Evolutionary conservation across 2,888 invertebrate species (phyloP).

Genomic region (Cyclophora albipunctata): DNA sequence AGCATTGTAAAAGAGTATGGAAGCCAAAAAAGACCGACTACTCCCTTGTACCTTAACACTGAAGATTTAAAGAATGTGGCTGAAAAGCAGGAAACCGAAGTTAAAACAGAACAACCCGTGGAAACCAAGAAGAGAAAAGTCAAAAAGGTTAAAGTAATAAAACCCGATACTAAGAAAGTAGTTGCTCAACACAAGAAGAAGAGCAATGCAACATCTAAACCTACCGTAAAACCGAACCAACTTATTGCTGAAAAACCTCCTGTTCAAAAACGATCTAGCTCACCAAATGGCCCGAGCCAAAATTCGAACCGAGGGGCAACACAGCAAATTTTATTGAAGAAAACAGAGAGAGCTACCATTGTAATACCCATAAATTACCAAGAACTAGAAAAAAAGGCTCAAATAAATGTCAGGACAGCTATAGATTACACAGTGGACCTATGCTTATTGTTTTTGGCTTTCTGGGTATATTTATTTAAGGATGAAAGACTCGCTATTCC

Average conservation of each 20-base stretch:
- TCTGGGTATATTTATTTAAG: conserved; percentile 88
- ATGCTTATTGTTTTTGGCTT: conserved; percentile 83
- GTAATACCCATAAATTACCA: conserved; percentile 70
- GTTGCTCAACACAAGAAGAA: conserved; percentile 24
- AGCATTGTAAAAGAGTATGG: conserved; percentile 85
- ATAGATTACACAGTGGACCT: conserved; percentile 85
- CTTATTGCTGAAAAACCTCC: conserved; percentile 12
- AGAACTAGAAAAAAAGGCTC: conserved; percentile 77
- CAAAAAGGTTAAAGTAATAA: conserved; percentile 37
- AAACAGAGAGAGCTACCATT: conserved; percentile 60
- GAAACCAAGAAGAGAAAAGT: conserved; percentile 31
- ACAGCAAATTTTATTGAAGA: conserved; percentile 52
- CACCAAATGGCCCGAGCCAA: conserved; percentile 1
- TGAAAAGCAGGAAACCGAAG: conserved; percentile 57
- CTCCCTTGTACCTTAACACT: conserved; percentile 76
- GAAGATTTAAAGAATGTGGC: conserved; percentile 78
- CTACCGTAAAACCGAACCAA: conserved; percentile 19
- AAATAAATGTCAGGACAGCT: conserved; percentile 79
- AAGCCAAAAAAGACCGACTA: conserved; percentile 57
- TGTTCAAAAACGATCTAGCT: too few relatives aligned
- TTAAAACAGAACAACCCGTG: conserved; percentile 31
- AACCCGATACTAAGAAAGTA: conserved; percentile 23
- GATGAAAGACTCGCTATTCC: conserved; percentile 88
- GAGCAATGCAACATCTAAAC: conserved; percentile 26
- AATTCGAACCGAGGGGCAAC: conserved; percentile 33